Base-by-base conservation (phyloP, 2,888 invertebrate genomes). In the Limenitis camilla region DNA sequence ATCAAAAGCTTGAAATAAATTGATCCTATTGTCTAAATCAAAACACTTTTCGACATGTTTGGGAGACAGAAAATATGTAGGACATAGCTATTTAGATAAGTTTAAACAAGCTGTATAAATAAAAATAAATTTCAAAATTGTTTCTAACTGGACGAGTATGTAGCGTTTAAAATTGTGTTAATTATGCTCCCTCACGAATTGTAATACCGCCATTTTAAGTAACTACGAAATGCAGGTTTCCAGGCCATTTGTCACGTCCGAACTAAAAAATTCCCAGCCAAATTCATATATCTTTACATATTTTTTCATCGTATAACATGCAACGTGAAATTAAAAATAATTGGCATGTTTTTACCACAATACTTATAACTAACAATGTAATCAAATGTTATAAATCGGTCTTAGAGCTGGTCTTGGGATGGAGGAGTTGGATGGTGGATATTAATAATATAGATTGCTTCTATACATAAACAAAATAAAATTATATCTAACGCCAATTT, bases 111-210 rank as follows among this genome's bases (percentile, higher is more conserved):
- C n/a, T n/a, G n/a, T n/a, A n/a, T n/a, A n/a, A n/a, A 50, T 48
- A 50, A 40, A 9, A 43, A 47, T 48, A 36, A 51, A 51, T 53
- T 53, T 51, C 36, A 48, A 28, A 43, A 30, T 42, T 48, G 47
- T 56, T 56, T 53, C 49, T 45, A 48, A 38, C 44, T 9, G 49
- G 28, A 51, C 44, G 38, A 45, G 40, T 41, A 39, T 36, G 40
- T 45, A 46, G 40, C 45, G 42, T 45, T 45, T 50, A 56, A 47
- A 28, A 43, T 53, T 53, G 46, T 56, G 52, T 49, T 45, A 35
- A 50, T 53, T 53, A 55, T 58, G 50, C 53, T 51, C 11, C 42
- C 53, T 46, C 58, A 58, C 53, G 53, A 45, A 49, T 53, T 41
- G 11, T 46, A 50, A 40, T 31, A 35, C 35, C 40, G 43, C 41